Base-by-base conservation (phyloP, 1,140 invertebrate species). In the Anoplolepis gracilipes region DNA sequence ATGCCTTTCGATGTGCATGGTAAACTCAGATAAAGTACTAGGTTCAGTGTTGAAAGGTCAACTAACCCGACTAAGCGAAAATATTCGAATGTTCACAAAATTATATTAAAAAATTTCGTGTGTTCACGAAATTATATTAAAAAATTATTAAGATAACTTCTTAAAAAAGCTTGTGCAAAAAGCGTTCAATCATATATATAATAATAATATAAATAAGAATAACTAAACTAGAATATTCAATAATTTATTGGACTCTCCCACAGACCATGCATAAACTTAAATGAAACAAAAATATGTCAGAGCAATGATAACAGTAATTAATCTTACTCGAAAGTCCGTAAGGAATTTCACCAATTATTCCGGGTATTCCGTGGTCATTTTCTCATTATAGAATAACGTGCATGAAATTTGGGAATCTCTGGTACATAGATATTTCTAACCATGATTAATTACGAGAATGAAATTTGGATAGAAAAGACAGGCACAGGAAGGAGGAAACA, bases 401-500 rank as follows among this genome's bases (percentile, higher is more conserved):
- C 53, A 73, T 59, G 78, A 82, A 73, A 82, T 82, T 82, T 73
- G 11, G 78, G 78, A 72, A 82, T 82, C 67, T 61, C 67, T 39
- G 67, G 8, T 28, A 55, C 70, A 82, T 73, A 61, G 78, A 82
- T 82, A 82, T 73, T 72, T 59, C 78, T 73, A 82, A 73, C 57
- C 53, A 28, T 87, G 86, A 87, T 87, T 88, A 87, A 87, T 87
- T 84, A 61, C 33, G 36, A 3, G 49, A 87, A 85, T 72, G 86
- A 88, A 88, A 87, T 87, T 81, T 61, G 11, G 49, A 84, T 84
- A 42, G 39, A 42, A 30, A 69, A 42, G 59, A 49, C 59, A 49
- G 5, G n/a, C 36, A n/a, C n/a, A 36, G 28, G 28, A 22, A 33
- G 55, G 42, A 46, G 59, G 46, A 78, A 28, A 22, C 30, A 36